Base-by-base conservation (phyloP, 2,797 vertebrate genomes). In the Danio kyathit region DNA sequence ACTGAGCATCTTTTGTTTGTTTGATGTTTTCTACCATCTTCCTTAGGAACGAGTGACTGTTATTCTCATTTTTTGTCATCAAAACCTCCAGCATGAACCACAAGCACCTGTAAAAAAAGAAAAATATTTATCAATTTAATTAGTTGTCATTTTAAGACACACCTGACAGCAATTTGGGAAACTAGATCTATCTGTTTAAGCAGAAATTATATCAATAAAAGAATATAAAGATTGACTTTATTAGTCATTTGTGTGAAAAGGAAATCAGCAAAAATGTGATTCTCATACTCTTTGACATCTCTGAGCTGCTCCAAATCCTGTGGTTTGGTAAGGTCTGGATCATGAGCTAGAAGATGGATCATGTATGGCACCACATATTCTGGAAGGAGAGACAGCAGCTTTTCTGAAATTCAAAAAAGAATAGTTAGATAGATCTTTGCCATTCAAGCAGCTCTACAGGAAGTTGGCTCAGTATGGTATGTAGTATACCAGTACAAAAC, bases 41-140 rank as follows among this genome's bases (percentile, higher is more conserved):
- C 87, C 97, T 95, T 85, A 99, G 96, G 90, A 99, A 99, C 16
- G 96, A 96, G 84, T 99, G 98, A 89, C 98, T 99, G 90, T 99
- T 99, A 89, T 99, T 99, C 91, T 99, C 98, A 88, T 99, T 99
- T 92, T 99, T 99, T 59, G 97, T 97, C 98, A 99, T 99, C 91
- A 99, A 92, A 88, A 99, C 98, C 91, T 99, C 98, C 89, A 99
- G 93, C 97, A 99, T 99, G 90, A 99, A 99, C 98, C 98, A 99
- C 75, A 99, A 94, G 92, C 98, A 99, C 94, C 98, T 99, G 83
- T 16, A 44, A 17, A 65, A 57, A 43, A 38, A n/a, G 12, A n/a
- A 38, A 0, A 2, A 29, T 3, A 6, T 1, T 29, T 29, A 17
- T 21, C 5, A 21, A 41, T 10, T 52, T 5, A 40, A 54, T 71